phyloP scores from a whole-genome alignment of 2,113 vertebrate species.

The Ardeotis arabs region DNA sequence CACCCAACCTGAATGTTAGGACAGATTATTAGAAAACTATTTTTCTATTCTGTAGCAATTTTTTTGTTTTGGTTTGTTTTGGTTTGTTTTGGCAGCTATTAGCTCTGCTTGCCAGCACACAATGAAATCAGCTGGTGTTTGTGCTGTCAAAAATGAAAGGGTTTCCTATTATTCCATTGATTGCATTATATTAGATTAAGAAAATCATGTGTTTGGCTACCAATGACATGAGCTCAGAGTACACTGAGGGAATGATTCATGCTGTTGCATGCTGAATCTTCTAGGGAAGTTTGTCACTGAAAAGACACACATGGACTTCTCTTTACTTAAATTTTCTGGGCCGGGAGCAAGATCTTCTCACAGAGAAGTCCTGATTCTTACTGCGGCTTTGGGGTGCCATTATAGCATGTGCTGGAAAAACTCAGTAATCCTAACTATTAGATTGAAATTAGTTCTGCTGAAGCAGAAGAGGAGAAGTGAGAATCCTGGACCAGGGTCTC shows the following conservation, averaged over 20 bases:
- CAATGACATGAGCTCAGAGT: conserved; percentile 2
- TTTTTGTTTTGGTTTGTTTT: not conserved
- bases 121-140: conserved; percentile 19
- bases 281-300: not conserved
- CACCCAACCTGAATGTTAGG: not conserved
- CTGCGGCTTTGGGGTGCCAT: not conserved
- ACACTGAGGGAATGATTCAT: not conserved
- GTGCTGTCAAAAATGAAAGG: not conserved
- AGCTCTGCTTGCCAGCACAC: not conserved
- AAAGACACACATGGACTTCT: not conserved
- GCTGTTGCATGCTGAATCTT: not conserved
- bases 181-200: conserved; percentile 8
- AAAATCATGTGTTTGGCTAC: not conserved
- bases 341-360: not conserved
- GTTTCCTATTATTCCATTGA: conserved; percentile 30
- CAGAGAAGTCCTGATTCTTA: not conserved
- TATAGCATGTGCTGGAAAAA: not conserved
- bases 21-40: not conserved
- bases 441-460: not conserved
- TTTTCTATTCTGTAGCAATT: not conserved
- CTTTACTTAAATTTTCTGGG: not conserved
- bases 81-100: conserved; percentile 1
- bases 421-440: not conserved
- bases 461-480: not conserved
- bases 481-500: not conserved